Evolutionary conservation across 2,113 vertebrate genomes (phyloP).

Genomic region (Chloropsis cyanopogon): DNA sequence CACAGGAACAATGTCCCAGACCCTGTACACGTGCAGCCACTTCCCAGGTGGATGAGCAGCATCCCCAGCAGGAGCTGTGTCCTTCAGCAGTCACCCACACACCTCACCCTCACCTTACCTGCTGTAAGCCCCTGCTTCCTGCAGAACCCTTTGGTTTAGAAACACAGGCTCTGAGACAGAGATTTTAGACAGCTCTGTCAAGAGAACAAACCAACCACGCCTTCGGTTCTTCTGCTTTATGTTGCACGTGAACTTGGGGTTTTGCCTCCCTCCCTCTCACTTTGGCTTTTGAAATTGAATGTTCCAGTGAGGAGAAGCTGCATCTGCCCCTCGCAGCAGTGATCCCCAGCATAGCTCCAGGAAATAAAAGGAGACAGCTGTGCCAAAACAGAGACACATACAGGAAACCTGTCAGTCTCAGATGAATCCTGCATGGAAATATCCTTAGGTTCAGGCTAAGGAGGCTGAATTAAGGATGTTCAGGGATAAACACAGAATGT

Average conservation of each 20-base stretch:
- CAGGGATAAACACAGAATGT: background rate
- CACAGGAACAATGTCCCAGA: background rate
- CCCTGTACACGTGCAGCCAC: background rate
- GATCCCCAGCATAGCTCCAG: background rate
- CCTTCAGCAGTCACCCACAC: background rate
- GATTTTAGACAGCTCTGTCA: background rate
- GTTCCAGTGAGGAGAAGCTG: background rate
- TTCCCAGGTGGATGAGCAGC: background rate
- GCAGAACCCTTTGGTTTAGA: background rate
- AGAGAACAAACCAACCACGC: background rate
- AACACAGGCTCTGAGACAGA: background rate
- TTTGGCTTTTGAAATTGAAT: background rate
- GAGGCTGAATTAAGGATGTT: background rate
- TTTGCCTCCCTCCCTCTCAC: background rate
- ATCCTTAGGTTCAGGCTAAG: background rate
- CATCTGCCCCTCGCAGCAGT: background rate
- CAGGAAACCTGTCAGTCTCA: background rate
- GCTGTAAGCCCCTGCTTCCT: background rate
- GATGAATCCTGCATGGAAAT: background rate
- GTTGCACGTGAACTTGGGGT: background rate
- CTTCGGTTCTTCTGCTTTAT: background rate
- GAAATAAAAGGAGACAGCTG: background rate
- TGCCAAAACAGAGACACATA: background rate
- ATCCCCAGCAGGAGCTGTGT: background rate
- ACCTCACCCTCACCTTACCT: background rate